Base-by-base conservation (phyloP, 2,797 vertebrate genomes). In the Gobio occitaniae region DNA sequence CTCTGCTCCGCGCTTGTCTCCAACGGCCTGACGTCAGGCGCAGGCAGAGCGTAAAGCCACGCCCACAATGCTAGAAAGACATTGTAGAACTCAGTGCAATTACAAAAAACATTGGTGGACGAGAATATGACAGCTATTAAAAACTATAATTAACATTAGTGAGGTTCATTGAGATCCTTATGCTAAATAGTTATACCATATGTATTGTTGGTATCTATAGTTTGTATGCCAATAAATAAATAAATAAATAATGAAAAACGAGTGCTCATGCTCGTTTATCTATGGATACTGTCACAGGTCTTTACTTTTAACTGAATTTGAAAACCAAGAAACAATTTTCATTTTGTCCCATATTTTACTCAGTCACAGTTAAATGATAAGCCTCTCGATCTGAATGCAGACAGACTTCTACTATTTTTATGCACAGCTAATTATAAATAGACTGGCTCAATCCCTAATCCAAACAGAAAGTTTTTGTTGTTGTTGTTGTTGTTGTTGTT, bases 1-100 rank as follows among this genome's bases (percentile, higher is more conserved):
- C 74, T 25, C 78, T 7, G 69, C 80, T 86, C 65, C 48, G 77
- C 19, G 84, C 74, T 85, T 82, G 88, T 86, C 87, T 83, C 87
- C 87, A 63, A 84, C 89, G 77, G 41, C 71, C 52, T 89, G 78
- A 91, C 90, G 89, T 87, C 91, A 93, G 21, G 87, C 80, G 74
- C 82, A 87, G 69, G 80, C 75, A 86, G 68, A 78, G 84, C 25
- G 5, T 19, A 17, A 83, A 71, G 47, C 59, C 83, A 65, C 85
- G 56, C 76, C 88, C 52, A 78, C 56, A 32, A 7, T 3, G 4
- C 75, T n/a, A 38, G n/a, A 77, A 21, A 47, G 25, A 48, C 44
- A 32, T 29, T 15, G 47, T 16, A 15, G 48, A 50, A 75, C 16
- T n/a, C 59, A 56, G 52, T 52, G 29, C 16, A 50, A 32, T 52